A percentile compares a stretch with the other conserved stretches of the same genome.
These are phyloP conservation scores for Sinohyriopsis cumingii DNA, from an alignment of 2,888 invertebrate species.

Conservation along the genomic window DNA sequence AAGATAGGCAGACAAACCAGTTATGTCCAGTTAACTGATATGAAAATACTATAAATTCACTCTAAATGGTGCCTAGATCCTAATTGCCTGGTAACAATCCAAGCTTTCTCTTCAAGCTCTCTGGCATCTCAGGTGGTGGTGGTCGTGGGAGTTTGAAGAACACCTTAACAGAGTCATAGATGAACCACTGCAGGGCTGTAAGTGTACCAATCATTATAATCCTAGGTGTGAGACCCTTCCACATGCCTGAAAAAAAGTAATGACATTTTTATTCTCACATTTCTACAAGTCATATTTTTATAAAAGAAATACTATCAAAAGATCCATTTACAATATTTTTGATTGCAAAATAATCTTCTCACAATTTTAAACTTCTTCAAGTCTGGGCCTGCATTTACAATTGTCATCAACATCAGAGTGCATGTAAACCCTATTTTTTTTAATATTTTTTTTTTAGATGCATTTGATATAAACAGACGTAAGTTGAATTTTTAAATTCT, in stretches of 20 bases:
- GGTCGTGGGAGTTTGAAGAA: conserved; percentile 87
- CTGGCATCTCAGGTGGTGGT: conserved; percentile 97
- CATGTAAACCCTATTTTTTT: no score
- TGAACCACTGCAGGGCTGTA: conserved; percentile 94
- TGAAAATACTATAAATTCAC: no score
- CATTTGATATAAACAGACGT: no score
- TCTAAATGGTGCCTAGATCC: no score
- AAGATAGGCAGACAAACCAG: no score
- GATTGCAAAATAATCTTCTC: background rate
- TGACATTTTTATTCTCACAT: background rate
- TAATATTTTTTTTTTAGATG: no score
- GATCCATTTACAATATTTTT: background rate
- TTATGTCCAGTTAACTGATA: no score
- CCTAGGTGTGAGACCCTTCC: conserved; percentile 88
- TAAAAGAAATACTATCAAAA: conserved; percentile 11
- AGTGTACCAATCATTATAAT: conserved; percentile 95
- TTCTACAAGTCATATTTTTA: background rate
- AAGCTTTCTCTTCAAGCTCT: conserved; percentile 72
- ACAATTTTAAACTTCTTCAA: background rate
- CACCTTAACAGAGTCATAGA: conserved; percentile 93
- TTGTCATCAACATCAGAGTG: no score
- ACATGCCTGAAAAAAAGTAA: conserved; percentile 77
- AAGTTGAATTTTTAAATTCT: background rate
- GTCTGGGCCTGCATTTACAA: background rate
- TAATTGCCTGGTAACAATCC: conserved; percentile 18